Conservation (phyloP, 1,140 invertebrate species). For the Bombus confusus region DNA sequence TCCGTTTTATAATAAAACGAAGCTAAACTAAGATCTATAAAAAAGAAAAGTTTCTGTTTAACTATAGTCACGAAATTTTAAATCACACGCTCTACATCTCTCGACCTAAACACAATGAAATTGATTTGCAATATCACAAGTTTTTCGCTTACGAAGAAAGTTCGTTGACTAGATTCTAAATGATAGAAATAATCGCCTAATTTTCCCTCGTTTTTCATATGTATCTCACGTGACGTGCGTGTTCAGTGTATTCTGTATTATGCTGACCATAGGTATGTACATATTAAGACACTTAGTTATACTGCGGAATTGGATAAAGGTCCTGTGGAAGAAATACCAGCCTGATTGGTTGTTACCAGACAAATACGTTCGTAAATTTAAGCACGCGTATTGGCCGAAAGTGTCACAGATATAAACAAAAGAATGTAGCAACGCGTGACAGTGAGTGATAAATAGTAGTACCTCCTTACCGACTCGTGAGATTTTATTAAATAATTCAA, state of each 20-base stretch:
- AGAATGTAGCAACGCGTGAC: no score
- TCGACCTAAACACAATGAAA: constrained; percentile 28
- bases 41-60: background rate
- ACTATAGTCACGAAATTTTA: background rate
- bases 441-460: no score
- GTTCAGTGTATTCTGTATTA: constrained; percentile 1
- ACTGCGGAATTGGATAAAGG: no score
- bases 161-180: constrained; percentile 66
- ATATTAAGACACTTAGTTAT: no score
- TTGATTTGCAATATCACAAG: constrained; percentile 35
- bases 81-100: constrained; percentile 12
- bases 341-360: no score
- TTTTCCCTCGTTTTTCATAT: background rate
- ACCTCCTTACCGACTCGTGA: no score
- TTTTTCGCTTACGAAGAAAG: constrained; percentile 32
- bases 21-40: background rate
- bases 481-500: no score
- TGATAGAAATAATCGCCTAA: constrained; percentile 22
- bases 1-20: background rate
- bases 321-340: no score
- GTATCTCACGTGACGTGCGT: background rate
- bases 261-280: background rate
- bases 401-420: no score
- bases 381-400: background rate
- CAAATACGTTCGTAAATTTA: no score